Percentiles rank a stretch among this genome's conserved stretches.
Conservation (phyloP, 2,113 vertebrate genomes). For the Amazona guildingii region DNA sequence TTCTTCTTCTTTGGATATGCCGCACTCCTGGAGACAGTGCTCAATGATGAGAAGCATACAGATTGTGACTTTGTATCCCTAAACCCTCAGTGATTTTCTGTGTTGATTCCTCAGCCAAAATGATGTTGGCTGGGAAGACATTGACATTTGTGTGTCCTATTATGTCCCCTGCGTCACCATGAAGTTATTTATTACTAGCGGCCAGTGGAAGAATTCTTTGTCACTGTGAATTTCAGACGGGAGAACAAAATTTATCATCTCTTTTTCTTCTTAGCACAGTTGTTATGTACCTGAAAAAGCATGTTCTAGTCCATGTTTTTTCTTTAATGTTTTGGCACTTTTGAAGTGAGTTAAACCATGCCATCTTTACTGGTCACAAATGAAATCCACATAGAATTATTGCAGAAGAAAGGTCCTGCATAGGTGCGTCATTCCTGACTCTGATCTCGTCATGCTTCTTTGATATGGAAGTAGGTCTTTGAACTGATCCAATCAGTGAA, state of each 20-base stretch:
- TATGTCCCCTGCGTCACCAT: not conserved
- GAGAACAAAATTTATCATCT: not conserved
- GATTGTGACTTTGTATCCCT: not conserved
- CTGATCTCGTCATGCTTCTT: not conserved
- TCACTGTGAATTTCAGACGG: not conserved
- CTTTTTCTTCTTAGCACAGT: not conserved
- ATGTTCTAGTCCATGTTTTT: not conserved
- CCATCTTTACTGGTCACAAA: not conserved
- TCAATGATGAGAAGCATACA: not conserved
- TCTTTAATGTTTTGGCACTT: not conserved
- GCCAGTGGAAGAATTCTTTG: not conserved
- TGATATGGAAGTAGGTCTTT: not conserved
- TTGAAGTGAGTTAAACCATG: not conserved
- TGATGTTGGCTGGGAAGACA: not conserved
- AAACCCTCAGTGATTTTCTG: not conserved
- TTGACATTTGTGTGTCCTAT: not conserved
- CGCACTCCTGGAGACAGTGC: not conserved
- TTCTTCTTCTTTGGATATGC: not conserved
- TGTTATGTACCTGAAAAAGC: not conserved
- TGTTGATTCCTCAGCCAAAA: not conserved
- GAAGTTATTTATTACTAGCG: not conserved
- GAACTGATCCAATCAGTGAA: not conserved
- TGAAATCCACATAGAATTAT: not conserved
- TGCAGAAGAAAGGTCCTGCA: not conserved
- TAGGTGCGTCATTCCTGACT: not conserved